Base-by-base conservation (phyloP, 2,888 invertebrate species). In the Diogma glabrata region DNA sequence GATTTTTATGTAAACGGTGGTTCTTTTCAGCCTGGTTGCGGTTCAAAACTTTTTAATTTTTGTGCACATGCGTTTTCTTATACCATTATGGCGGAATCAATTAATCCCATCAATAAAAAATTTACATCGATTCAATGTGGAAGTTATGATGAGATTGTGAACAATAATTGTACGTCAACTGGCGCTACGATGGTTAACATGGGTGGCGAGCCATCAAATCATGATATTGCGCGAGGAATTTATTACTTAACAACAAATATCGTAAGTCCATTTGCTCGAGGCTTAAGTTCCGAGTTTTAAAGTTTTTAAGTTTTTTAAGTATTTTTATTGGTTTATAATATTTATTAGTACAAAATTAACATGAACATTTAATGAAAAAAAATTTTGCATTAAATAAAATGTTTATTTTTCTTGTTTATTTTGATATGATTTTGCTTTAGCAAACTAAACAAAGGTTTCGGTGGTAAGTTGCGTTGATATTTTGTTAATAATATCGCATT, bases 1-100 rank as follows among this genome's bases (percentile, higher is more conserved):
- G 69, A 70, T 24, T 71, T 71, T 53, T 70, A 66, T 52, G 68
- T 69, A 2, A 71, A 71, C 48, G 66, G 61, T 28, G 71, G 71
- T 2, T 51, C 53, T 3, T 55, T 53, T 10, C 71, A 71, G 56
- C 67, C 69, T 49, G 72, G 72, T 51, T 67, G 69, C 51, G 55
- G 58, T 2, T 59, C 14, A 1, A 58, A 60, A 20, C 0, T 51
- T 0, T 16, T 43, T 19, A 51, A 49, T n/a, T 60, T 54, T 45
- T 67, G 67, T 51, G 65, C 67, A 1, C 67, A 67, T 52, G 60
- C 63, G 12, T 60, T 67, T 0, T 60, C 65, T 22, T 64, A 65
- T 47, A 58, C 60, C 53, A 64, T 64, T 63, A 68, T 64, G 49
- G 64, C 64, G 30, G 67, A 67, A 53, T 67, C 67, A 8, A 62